A percentile compares a stretch with the other conserved stretches of the same genome.
Conservation (phyloP, 2,113 vertebrate species). For the Caranx ignobilis region DNA sequence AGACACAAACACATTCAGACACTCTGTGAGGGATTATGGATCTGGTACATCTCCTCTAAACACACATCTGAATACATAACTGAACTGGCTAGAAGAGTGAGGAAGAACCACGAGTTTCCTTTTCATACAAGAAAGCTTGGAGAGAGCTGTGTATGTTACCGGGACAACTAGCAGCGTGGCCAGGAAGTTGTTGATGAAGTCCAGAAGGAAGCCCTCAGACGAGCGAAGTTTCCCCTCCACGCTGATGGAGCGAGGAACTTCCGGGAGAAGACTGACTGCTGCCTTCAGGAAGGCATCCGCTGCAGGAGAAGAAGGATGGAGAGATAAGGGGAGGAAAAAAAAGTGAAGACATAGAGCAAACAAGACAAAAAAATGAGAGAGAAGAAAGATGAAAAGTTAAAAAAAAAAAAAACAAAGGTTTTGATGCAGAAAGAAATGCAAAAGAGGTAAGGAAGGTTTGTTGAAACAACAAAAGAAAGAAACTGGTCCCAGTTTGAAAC, state of each 20-base stretch:
- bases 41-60: not conserved
- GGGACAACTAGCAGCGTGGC: constrained; percentile 93
- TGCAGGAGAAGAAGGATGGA: constrained; percentile 64
- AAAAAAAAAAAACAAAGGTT: not conserved
- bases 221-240: constrained; percentile 94
- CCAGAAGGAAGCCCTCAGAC: constrained; percentile 91
- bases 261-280: constrained; percentile 91
- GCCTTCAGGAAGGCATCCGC: constrained; percentile 97
- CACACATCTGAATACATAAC: not conserved
- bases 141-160: constrained; percentile 75
- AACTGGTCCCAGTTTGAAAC: not conserved
- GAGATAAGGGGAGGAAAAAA: not conserved
- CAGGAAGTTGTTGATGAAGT: constrained; percentile 96
- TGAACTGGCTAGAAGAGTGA: not conserved
- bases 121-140: not conserved
- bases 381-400: too few species aligned
- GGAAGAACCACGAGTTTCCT: not conserved
- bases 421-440: too few species aligned
- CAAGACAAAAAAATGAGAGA: not conserved
- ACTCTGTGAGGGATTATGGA: too few species aligned
- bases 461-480: not conserved
- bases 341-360: not conserved
- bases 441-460: not conserved
- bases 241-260: constrained; percentile 93
- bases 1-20: not conserved